Evolutionary conservation across 2,888 invertebrate genomes (phyloP).

Genomic region (Cabera pusaria): DNA sequence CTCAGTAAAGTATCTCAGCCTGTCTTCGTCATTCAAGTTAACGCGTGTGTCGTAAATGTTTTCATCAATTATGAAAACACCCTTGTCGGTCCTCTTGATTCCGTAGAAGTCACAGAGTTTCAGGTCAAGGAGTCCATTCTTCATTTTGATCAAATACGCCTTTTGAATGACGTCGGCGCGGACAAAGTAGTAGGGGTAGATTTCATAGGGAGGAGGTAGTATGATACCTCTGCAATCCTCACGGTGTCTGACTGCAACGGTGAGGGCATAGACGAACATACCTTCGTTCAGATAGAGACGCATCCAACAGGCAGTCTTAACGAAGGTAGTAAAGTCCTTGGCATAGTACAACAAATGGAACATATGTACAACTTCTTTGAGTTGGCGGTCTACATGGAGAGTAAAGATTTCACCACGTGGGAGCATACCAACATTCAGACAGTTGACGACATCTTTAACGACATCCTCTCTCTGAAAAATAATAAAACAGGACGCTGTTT

Average conservation of each 20-base stretch:
- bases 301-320: conserved; percentile 78
- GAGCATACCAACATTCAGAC: conserved; percentile 78
- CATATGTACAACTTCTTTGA: conserved; percentile 75
- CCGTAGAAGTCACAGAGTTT: conserved; percentile 80
- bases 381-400: conserved; percentile 71
- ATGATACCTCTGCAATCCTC: conserved; percentile 75
- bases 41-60: conserved; percentile 85
- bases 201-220: conserved; percentile 83
- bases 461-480: conserved; percentile 76
- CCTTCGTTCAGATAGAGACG: conserved; percentile 80
- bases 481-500: no score
- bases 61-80: conserved; percentile 84
- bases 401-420: conserved; percentile 81
- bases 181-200: conserved; percentile 86
- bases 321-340: conserved; percentile 77
- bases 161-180: conserved; percentile 85
- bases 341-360: conserved; percentile 81
- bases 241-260: conserved; percentile 78
- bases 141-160: conserved; percentile 78
- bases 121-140: conserved; percentile 64
- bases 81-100: conserved; percentile 72
- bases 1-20: conserved; percentile 86
- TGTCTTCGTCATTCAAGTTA: conserved; percentile 79
- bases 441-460: conserved; percentile 81
- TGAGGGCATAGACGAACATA: conserved; percentile 82